phyloP scores from a whole-genome alignment of 2,113 vertebrate genomes.

The Illadopsis cleaveri region DNA sequence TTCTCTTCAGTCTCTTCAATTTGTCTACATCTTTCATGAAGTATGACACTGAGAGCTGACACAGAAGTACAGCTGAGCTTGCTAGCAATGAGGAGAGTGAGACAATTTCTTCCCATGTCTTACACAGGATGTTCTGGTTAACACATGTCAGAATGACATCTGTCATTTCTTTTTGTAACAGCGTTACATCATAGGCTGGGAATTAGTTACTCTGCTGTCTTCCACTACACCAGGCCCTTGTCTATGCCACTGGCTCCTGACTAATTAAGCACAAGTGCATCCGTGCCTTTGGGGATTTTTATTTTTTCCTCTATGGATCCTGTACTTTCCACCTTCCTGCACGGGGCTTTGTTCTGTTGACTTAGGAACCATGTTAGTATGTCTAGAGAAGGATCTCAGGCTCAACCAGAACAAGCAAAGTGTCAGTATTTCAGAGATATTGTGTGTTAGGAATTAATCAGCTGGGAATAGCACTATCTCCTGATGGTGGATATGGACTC shows the following conservation, averaged over 20 bases:
- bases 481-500: not conserved
- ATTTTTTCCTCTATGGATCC: not conserved
- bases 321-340: not conserved
- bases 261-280: not conserved
- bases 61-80: not conserved
- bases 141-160: slow-evolving; percentile 16
- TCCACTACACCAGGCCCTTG: not conserved
- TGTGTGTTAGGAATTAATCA: not conserved
- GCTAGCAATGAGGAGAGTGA: not conserved
- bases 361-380: not conserved
- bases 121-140: slow-evolving; percentile 50
- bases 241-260: not conserved
- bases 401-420: not conserved
- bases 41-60: slow-evolving; percentile 25
- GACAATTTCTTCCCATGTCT: slow-evolving; percentile 26
- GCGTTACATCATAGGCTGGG: not conserved
- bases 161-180: not conserved
- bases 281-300: not conserved
- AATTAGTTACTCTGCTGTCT: not conserved
- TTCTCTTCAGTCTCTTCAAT: slow-evolving; percentile 16
- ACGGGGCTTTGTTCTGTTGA: not conserved
- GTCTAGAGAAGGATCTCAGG: not conserved
- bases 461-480: not conserved
- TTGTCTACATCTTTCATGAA: not conserved
- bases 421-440: not conserved